Conservation (phyloP, 1,140 invertebrate species). For the Triops cancriformis region DNA sequence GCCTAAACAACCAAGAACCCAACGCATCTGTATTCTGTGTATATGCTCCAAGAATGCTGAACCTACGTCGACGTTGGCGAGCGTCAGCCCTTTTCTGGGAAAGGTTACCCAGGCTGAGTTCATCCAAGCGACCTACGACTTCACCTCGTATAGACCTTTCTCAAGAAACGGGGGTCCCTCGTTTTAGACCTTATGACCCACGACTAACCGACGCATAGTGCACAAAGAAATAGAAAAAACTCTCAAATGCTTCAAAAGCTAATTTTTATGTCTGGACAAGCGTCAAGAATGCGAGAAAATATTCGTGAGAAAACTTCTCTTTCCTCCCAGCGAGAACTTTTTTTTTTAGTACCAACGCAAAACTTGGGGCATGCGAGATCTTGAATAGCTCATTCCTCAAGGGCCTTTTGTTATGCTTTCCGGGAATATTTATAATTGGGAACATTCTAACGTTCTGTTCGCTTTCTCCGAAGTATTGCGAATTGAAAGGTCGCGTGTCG, state of each 20-base stretch:
- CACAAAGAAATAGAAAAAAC: not conserved
- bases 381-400: too few relatives aligned
- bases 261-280: not conserved
- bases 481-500: too few relatives aligned
- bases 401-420: too few relatives aligned
- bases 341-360: too few relatives aligned
- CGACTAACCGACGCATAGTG: not conserved
- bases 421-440: too few relatives aligned
- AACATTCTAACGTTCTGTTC: too few relatives aligned
- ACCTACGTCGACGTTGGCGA: not conserved
- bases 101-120: not conserved
- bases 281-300: too few relatives aligned
- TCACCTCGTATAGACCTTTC: conserved; percentile 5
- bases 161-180: not conserved
- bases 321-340: too few relatives aligned
- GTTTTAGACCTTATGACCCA: not conserved
- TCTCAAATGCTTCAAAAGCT: not conserved
- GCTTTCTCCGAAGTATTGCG: too few relatives aligned
- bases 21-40: conserved; percentile 10
- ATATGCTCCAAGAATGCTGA: conserved; percentile 13
- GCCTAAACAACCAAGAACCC: conserved; percentile 5
- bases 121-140: conserved; percentile 4
- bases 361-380: too few relatives aligned
- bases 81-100: not conserved
- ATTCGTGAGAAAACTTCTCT: too few relatives aligned